Conservation (phyloP, 2,888 invertebrate genomes). For the Troides oblongomaculatus region DNA sequence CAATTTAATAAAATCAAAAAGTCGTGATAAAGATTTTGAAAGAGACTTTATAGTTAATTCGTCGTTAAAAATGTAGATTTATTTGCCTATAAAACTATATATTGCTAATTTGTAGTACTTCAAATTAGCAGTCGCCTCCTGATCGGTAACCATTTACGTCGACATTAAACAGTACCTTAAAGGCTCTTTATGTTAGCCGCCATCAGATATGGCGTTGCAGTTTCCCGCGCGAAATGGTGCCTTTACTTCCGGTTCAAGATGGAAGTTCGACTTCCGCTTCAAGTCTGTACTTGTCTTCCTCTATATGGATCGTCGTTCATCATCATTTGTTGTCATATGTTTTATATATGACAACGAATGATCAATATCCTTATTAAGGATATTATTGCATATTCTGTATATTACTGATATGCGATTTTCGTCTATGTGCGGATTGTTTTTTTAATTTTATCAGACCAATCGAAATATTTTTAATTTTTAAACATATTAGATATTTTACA, state of each 20-base stretch:
- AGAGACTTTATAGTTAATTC: no score
- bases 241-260: constrained; percentile 34
- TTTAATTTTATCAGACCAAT: no score
- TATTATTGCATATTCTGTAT: not conserved
- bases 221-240: constrained; percentile 35
- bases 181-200: constrained; percentile 22
- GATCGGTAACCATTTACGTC: constrained; percentile 7
- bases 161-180: constrained; percentile 16
- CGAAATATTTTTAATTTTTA: no score
- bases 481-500: no score
- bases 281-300: constrained; percentile 31
- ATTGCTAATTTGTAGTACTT: not conserved
- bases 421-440: no score
- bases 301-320: constrained; percentile 32
- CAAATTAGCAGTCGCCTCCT: constrained; percentile 13
- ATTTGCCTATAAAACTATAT: not conserved
- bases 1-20: no score
- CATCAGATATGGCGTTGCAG: constrained; percentile 36
- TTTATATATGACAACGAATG: constrained; percentile 12
- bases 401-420: no score
- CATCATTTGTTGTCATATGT: constrained; percentile 18
- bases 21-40: no score
- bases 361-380: not conserved
- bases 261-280: constrained; percentile 34
- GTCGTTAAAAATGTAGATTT: not conserved